phyloP scores from a whole-genome alignment of 2,888 invertebrate genomes.

The Agonum fuliginosum region DNA sequence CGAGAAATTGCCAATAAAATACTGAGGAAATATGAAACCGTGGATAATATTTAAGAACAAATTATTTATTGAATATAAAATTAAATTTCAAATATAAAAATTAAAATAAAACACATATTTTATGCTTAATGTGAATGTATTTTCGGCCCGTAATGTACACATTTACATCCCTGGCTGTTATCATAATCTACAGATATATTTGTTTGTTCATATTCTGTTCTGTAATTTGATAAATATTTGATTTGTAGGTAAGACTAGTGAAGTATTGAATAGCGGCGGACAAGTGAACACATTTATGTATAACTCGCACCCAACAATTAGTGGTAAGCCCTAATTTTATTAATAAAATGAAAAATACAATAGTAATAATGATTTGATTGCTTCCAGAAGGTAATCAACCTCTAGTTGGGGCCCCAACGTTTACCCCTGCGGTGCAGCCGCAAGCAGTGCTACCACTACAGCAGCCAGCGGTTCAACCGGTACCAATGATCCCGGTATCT shows the following conservation, averaged over 20 bases:
- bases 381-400: background rate
- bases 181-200: too few relatives aligned
- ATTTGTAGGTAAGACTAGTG: conserved; percentile 54
- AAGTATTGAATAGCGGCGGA: conserved; percentile 54
- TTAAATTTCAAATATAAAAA: too few relatives aligned
- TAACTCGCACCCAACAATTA: conserved; percentile 35
- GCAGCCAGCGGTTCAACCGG: conserved; percentile 13
- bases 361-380: too few relatives aligned
- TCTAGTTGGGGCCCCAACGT: background rate
- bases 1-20: too few relatives aligned
- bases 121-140: too few relatives aligned
- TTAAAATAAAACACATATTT: too few relatives aligned
- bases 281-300: conserved; percentile 53
- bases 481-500: conserved; percentile 47
- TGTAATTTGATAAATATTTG: background rate
- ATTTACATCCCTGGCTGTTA: too few relatives aligned
- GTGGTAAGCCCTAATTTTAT: conserved; percentile 46
- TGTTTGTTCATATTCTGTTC: background rate
- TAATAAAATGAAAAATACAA: too few relatives aligned
- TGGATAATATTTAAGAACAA: too few relatives aligned
- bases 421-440: background rate
- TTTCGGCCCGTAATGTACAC: too few relatives aligned
- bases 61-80: too few relatives aligned
- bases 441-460: background rate
- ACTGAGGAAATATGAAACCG: too few relatives aligned